phyloP scores from a whole-genome alignment of 2,797 vertebrate species.

The Muscicapa comitata region DNA sequence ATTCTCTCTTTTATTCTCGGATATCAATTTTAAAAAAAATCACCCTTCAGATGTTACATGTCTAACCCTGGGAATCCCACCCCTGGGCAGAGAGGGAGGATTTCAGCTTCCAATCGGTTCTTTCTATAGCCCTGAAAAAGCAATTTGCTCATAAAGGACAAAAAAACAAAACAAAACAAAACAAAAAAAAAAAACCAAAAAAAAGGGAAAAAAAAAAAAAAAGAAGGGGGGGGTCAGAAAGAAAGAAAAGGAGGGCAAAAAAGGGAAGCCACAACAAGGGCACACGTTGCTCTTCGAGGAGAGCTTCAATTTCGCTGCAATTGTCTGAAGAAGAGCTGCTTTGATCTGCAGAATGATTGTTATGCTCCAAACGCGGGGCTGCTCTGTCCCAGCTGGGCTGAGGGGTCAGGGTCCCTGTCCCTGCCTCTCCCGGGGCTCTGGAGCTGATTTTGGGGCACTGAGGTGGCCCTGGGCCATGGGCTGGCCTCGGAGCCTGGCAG shows the following conservation, averaged over 20 bases:
- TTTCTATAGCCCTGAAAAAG: conserved; percentile 79
- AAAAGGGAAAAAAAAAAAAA: background rate
- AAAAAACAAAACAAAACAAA: conserved; percentile 47
- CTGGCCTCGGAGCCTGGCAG: background rate
- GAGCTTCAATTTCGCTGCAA: conserved; percentile 81
- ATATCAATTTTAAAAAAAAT: conserved; percentile 79
- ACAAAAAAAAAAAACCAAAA: conserved; percentile 36
- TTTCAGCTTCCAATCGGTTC: conserved; percentile 77
- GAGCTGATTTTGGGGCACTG: fast-evolving
- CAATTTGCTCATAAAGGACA: conserved; percentile 80
- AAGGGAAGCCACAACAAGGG: conserved; percentile 70
- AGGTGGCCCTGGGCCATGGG: background rate
- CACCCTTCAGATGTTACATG: conserved; percentile 78
- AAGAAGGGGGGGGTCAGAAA: background rate
- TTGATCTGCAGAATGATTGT: conserved; percentile 79
- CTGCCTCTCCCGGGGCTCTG: background rate
- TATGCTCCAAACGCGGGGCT: conserved; percentile 57
- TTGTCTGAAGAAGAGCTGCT: conserved; percentile 78
- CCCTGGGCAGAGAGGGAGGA: conserved; percentile 76
- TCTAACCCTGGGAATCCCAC: conserved; percentile 76
- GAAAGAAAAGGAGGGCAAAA: conserved; percentile 53
- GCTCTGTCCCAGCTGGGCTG: conserved; percentile 72
- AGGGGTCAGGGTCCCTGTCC: background rate
- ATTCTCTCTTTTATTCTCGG: conserved; percentile 81
- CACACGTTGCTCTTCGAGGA: conserved; percentile 71